Evolutionary conservation across 2,888 invertebrate species (phyloP).

Genomic region (Hemicrepidius hirtus): DNA sequence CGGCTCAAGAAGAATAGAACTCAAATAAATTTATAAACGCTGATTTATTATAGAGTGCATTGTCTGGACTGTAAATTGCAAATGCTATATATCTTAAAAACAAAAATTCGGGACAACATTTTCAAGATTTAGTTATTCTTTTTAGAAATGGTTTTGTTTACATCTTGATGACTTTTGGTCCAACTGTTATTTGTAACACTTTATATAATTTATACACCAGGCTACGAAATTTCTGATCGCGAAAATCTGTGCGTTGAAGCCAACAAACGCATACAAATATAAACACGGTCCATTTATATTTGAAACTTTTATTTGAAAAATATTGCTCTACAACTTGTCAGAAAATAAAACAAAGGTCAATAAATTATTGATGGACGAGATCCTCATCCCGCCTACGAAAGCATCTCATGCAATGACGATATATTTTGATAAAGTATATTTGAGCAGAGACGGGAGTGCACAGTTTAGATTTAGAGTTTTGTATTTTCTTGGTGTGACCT

Average conservation of each 20-base stretch:
- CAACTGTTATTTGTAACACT: not conserved
- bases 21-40: constrained; percentile 70
- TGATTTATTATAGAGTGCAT: constrained; percentile 69
- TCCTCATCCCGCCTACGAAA: constrained; percentile 60
- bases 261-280: constrained; percentile 59
- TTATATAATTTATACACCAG: not conserved
- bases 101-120: constrained; percentile 48
- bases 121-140: constrained; percentile 18
- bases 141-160: constrained; percentile 31
- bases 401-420: constrained; percentile 66
- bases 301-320: constrained; percentile 69
- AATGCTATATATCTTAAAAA: constrained; percentile 34
- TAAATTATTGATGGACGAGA: constrained; percentile 66
- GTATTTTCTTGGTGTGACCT: constrained; percentile 62
- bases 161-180: not conserved
- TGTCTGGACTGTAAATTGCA: constrained; percentile 64
- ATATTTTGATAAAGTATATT: constrained; percentile 68
- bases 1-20: constrained; percentile 70
- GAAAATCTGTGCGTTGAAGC: constrained; percentile 10
- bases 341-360: constrained; percentile 67
- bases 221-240: constrained; percentile 14
- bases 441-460: constrained; percentile 62
- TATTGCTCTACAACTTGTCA: constrained; percentile 66
- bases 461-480: constrained; percentile 62
- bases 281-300: constrained; percentile 69